A percentile compares a stretch with the other conserved stretches of the same genome.
phyloP scores from a whole-genome alignment of 2,797 vertebrate genomes.

The Falco naumanni region DNA sequence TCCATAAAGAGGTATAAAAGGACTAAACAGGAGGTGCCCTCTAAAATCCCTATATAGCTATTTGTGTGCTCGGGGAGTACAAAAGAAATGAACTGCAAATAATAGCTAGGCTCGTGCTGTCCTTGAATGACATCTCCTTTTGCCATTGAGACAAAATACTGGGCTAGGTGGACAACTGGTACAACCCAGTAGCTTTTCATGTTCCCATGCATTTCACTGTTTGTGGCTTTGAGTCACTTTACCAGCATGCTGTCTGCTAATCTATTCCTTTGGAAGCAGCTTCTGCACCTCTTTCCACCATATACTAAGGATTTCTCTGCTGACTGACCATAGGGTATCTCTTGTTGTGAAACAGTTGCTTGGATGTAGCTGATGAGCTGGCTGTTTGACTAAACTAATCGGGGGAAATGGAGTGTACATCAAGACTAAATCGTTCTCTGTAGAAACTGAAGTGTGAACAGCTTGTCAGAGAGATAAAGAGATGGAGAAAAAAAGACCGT shows the following conservation, averaged over 20 bases:
- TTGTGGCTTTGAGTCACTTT: not conserved
- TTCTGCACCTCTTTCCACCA: not conserved
- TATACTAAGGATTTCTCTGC: not conserved
- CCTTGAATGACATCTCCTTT: not conserved
- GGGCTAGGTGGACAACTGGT: not conserved
- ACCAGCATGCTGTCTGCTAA: not conserved
- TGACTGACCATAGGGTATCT: not conserved
- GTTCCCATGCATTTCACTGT: not conserved
- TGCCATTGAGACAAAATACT: not conserved
- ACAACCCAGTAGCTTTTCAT: not conserved
- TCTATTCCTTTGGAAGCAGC: not conserved
- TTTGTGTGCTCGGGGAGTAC: not conserved
- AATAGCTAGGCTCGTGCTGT: not conserved
- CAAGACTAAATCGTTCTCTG: not conserved
- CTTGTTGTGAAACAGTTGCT: not conserved
- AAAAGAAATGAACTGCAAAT: not conserved
- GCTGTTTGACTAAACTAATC: not conserved
- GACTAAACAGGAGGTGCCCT: not conserved
- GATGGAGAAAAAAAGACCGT: not conserved
- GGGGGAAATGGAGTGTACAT: not conserved
- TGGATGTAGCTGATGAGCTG: not conserved
- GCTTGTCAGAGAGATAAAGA: slow-evolving; percentile 10
- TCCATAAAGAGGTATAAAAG: not conserved
- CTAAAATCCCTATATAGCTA: not conserved
- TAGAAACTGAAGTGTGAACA: not conserved